Percentiles rank a stretch among this genome's conserved stretches.
Conservation (phyloP, 2,113 vertebrate genomes). For the Marcusenius ussheri region DNA sequence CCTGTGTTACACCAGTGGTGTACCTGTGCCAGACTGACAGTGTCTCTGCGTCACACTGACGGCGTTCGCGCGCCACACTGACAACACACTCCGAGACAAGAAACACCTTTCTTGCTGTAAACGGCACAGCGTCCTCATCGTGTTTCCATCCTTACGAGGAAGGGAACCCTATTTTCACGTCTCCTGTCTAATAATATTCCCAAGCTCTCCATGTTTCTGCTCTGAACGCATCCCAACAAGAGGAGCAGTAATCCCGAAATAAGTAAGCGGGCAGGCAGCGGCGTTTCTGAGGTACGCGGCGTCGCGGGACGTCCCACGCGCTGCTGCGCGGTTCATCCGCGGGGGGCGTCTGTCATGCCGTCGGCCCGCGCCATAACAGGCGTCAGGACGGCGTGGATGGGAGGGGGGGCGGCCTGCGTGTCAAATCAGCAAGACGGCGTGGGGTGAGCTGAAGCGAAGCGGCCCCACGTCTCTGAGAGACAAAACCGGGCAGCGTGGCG, state of each 20-base stretch:
- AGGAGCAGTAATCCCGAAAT: neutral
- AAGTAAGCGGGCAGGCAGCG: neutral
- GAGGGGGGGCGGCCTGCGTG: neutral
- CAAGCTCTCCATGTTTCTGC: neutral
- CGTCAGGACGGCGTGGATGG: neutral
- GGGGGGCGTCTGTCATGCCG: neutral
- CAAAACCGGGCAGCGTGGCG: neutral
- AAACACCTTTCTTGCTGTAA: neutral
- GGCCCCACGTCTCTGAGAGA: neutral
- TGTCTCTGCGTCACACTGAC: neutral
- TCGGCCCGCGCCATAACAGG: neutral
- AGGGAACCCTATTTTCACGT: neutral
- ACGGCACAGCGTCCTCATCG: neutral
- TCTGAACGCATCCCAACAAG: neutral
- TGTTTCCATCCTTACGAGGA: neutral
- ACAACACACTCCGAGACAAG: neutral
- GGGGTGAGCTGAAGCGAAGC: neutral
- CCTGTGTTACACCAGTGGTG: neutral
- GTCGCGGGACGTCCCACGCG: neutral
- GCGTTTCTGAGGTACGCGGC: neutral
- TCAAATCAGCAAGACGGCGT: conserved; percentile 4
- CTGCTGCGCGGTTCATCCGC: neutral
- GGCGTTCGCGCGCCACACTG: neutral
- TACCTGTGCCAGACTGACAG: neutral
- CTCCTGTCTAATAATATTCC: neutral